A percentile compares a stretch with the other conserved stretches of the same genome.
Evolutionary conservation across 1,140 invertebrate species (phyloP).

Genomic region (Apolygus lucorum): DNA sequence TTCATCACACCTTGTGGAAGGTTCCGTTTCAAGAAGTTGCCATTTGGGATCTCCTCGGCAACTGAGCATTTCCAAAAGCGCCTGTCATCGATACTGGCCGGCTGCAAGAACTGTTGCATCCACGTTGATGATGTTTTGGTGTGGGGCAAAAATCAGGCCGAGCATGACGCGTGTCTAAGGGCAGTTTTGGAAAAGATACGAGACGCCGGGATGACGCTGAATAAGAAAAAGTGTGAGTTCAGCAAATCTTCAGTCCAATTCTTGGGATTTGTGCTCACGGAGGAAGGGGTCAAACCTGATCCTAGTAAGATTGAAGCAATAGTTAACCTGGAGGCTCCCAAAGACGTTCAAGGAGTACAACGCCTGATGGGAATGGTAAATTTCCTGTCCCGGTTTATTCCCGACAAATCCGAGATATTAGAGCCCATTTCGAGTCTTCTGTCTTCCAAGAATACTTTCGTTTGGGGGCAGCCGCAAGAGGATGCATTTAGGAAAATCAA

Average conservation of each 20-base stretch:
- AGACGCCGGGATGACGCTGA: constrained; percentile 20
- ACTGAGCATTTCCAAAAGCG: neutral
- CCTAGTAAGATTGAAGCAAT: constrained; percentile 38
- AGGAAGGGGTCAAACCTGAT: constrained; percentile 35
- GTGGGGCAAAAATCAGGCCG: constrained; percentile 21
- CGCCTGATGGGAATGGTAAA: neutral
- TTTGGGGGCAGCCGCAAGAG: neutral
- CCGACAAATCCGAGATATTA: neutral
- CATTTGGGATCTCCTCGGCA: neutral
- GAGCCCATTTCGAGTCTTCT: neutral
- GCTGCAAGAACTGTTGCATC: neutral
- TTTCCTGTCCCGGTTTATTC: neutral
- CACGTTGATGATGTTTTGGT: constrained; percentile 36
- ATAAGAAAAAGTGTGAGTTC: constrained; percentile 34
- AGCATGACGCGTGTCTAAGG: constrained; percentile 33
- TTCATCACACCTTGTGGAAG: constrained; percentile 40
- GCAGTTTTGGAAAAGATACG: constrained; percentile 28
- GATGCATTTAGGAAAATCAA: neutral
- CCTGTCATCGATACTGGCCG: neutral
- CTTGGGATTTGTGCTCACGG: constrained; percentile 38
- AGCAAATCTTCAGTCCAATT: constrained; percentile 33
- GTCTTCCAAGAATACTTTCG: neutral
- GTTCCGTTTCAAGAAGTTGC: constrained; percentile 32
- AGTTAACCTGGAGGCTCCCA: constrained; percentile 28
- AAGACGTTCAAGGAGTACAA: neutral